Evolutionary conservation across 2,888 invertebrate genomes (phyloP), one percentile per base, ranked within the genome.

Genomic region (Sialis lutaria): DNA sequence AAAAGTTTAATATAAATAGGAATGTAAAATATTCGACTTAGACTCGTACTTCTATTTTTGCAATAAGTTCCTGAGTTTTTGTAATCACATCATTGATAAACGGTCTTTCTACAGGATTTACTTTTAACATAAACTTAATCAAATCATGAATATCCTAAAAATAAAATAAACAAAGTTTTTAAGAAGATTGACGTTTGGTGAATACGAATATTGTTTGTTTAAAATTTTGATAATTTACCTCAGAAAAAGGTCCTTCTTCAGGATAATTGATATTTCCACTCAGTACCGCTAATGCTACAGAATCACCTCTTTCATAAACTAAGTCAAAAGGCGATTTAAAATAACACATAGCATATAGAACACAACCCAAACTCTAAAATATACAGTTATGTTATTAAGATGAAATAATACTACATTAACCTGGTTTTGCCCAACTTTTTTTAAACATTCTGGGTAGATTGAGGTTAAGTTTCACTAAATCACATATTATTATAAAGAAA

Each of bases 251-350:
- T 1, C 77, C 69, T 55, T 72, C 72, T 54, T 78, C 76, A 9
- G 84, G 83, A 64, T 85, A 82, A 58, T 70, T 68, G 6, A 85
- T 64, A 54, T 77, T 80, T 45, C 83, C 83, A 56, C 81, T 82
- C 48, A 85, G 74, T 34, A 85, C 86, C 48, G 90, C 89, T 52
- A 91, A 65, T 39, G 89, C 88, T 8, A 91, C 84, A 54, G 87
- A 87, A 62, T 88, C 88, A 2, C 90, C 90, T 55, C 83, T 70
- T 61, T 87, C 87, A 58, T 88, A 82, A 7, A 86, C 81, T 30
- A 75, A 69, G 64, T 91, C 90, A 62, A 82, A 91, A 1, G 90
- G 90, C 40, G 87, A 86, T 60, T 82, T 82, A 57, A 84, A 84
- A 60, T 79, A 90, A 57, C 87, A 83, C 67, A 89, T 70, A 1